A percentile compares a stretch with the other conserved stretches of the same genome.
phyloP scores from a whole-genome alignment of 2,113 vertebrate species.

The Tetrax tetrax region DNA sequence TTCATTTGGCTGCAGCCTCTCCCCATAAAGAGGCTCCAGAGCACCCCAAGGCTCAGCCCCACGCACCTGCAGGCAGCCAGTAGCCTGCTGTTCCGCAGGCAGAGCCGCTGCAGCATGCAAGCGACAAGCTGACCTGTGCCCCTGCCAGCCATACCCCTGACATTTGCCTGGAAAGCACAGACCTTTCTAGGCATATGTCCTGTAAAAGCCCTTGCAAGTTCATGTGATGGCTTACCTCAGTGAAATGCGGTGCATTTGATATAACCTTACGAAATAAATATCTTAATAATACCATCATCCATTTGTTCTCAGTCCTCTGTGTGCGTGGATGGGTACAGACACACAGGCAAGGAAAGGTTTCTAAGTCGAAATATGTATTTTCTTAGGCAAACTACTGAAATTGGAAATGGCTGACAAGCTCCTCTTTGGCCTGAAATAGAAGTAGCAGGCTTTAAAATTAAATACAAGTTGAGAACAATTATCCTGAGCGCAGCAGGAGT shows the following conservation, averaged over 20 bases:
- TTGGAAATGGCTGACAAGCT: background rate
- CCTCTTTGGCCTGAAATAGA: background rate
- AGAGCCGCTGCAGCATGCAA: background rate
- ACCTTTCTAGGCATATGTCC: background rate
- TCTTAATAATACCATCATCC: background rate
- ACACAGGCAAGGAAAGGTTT: fast-evolving
- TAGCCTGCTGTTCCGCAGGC: background rate
- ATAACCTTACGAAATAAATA: background rate
- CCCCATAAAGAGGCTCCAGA: background rate
- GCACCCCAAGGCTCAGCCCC: background rate
- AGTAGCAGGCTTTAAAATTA: slow-evolving; percentile 24
- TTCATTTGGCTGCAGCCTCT: background rate
- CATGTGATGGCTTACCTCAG: background rate
- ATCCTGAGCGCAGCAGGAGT: background rate
- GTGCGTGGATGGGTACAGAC: background rate
- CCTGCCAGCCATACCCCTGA: background rate
- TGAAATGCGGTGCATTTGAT: background rate
- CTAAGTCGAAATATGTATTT: background rate
- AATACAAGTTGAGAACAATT: slow-evolving; percentile 8
- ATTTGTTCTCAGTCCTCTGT: background rate
- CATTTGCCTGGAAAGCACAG: background rate
- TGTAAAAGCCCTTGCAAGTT: background rate
- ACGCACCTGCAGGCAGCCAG: fast-evolving
- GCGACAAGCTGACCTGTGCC: background rate
- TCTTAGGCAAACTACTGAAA: background rate